Evolutionary conservation across 2,797 vertebrate species (phyloP).

Genomic region (Thripadectes ignobilis): DNA sequence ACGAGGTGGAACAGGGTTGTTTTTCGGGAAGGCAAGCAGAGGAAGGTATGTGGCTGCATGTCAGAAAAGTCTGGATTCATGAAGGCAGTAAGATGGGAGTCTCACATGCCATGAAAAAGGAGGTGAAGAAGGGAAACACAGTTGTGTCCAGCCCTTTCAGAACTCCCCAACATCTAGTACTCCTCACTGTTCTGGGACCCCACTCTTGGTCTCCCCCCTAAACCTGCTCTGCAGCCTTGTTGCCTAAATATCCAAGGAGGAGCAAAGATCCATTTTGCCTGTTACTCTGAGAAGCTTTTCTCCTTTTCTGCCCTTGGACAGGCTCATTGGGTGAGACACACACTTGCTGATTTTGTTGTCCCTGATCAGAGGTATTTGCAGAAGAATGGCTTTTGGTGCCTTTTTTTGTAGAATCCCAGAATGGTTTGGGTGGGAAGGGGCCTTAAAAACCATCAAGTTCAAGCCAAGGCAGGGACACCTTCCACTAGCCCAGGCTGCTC

Average conservation of each 20-base stretch:
- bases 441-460: neutral
- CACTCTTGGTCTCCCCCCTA: neutral
- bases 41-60: neutral
- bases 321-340: neutral
- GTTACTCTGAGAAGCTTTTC: neutral
- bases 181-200: neutral
- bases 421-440: neutral
- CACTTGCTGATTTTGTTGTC: neutral
- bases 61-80: neutral
- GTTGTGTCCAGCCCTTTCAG: neutral
- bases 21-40: neutral
- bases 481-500: accelerated
- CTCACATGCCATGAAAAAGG: neutral
- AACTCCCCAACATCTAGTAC: neutral
- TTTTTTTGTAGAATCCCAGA: neutral
- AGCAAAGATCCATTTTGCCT: neutral
- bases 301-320: neutral
- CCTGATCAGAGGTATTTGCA: neutral
- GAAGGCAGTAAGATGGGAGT: neutral
- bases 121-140: neutral
- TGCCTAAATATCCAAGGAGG: neutral
- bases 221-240: neutral
- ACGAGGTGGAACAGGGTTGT: neutral
- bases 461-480: neutral
- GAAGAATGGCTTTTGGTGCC: neutral